These are phyloP conservation scores for Eurystomus glaucurus DNA, from an alignment of 2,797 vertebrate species.

Conservation along the genomic window DNA sequence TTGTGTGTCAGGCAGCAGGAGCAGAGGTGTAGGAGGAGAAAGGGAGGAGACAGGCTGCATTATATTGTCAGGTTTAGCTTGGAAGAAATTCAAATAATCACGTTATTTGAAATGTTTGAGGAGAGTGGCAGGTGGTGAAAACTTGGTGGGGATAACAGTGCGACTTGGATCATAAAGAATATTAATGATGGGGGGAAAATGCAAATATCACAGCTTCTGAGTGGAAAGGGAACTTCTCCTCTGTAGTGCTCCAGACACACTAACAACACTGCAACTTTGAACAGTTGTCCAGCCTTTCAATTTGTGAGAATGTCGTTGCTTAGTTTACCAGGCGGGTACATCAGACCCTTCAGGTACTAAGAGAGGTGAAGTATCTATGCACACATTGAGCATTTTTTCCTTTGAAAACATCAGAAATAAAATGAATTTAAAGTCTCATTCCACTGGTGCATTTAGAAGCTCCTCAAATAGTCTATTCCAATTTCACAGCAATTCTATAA, in stretches of 20 bases:
- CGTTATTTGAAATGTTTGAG: background rate
- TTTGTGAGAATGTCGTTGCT: background rate
- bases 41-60: background rate
- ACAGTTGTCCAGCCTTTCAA: background rate
- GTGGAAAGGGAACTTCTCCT: background rate
- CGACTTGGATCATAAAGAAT: background rate
- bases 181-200: background rate
- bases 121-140: background rate
- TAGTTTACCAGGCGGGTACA: background rate
- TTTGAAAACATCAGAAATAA: constrained; percentile 50
- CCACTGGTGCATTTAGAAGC: constrained; percentile 55
- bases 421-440: constrained; percentile 35
- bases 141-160: background rate
- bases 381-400: background rate
- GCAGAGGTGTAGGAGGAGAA: background rate
- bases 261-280: background rate
- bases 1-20: background rate
- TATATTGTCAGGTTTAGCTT: background rate
- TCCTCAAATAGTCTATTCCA: constrained; percentile 64
- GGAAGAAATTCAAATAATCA: constrained; percentile 2
- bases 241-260: background rate
- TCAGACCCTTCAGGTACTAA: background rate
- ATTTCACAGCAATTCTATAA: constrained; percentile 68
- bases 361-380: background rate
- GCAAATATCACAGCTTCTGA: background rate